Evolutionary conservation across 2,888 invertebrate genomes (phyloP), one percentile per base, ranked within the genome.

Genomic region (Trichopoda pennipes): DNA sequence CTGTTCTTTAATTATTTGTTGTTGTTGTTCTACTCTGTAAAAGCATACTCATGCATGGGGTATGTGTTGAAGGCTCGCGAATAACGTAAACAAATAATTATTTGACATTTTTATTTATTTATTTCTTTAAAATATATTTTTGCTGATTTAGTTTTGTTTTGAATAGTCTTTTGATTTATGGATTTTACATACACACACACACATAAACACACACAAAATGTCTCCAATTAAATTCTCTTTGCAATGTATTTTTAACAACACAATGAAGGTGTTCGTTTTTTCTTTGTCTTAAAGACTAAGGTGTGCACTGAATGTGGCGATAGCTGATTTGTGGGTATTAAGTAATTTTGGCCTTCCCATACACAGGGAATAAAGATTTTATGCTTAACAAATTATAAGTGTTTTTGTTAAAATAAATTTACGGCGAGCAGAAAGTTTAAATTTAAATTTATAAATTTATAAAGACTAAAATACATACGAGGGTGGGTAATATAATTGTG

Each of bases 141-240:
- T 47, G 23, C 35, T 35, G 9, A 14, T 55, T n/a, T 16, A 23
- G 1, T 28, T 42, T 58, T 17, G 0, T 23, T 58, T 58, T 51
- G 56, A 21, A 51, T 75, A 66, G 66, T 66, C 42, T 75, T 60
- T 58, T 75, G 66, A 75, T 75, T 75, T 68, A 75, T 68, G 42
- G 42, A 58, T 38, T 42, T 19, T 55, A 32, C 19, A 42, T 1
- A 28, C 4, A 6, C 7, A 28, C 16, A 63, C 38, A 23, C n/a
- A n/a, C n/a, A n/a, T n/a, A n/a, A 2, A 28, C 4, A 6, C 7
- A 28, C 16, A 63, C 38, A 23, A 60, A 60, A 38, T 6, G 38
- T 12, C 38, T 17, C 14, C 38, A 9, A 32, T 38, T 9, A 16
- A 44, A 21, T 53, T 23, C 16, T 69, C 12, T 44, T 44, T n/a